Base-by-base conservation (phyloP, 2,797 vertebrate species). In the Hippoglossus hippoglossus region DNA sequence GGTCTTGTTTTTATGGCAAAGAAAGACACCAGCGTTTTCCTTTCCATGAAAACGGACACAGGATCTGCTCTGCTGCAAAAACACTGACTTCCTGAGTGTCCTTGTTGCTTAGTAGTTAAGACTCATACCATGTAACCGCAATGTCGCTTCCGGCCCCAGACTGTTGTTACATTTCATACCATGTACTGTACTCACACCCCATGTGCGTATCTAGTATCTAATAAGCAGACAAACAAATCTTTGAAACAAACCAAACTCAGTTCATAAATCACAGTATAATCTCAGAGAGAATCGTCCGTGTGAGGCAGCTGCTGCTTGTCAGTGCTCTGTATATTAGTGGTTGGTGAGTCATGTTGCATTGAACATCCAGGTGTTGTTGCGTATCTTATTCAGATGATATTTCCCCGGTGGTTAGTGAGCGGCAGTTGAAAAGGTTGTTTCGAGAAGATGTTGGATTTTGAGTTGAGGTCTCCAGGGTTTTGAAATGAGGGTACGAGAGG, bases 371-470 rank as follows among this genome's bases (percentile, higher is more conserved):
- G 4, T 57, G 31, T 39, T 56, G 18, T 18, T 9, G 16, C 41
- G 6, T 44, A 26, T 6, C 18, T 70, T 22, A 13, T 62, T 62
- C 6, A 1, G 34, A 21, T 24, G 25, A 24, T 59, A 55, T 54
- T 71, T 73, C 7, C 39, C 19, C 1, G 18, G 82, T 50, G 69
- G 41, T 77, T 75, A 56, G 39, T 31, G 61, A 62, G 53, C 46
- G 44, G 53, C 64, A 67, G 49, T 61, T 49, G 16, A 55, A 39
- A 49, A 47, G 12, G 2, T 19, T 62, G 3, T 62, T 63, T 36
- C 59, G 34, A 49, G 53, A 21, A 47, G 24, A n/a, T 59, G 36
- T 24, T 51, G 71, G 15, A 49, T 74, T 78, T 68, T 77, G 56
- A 57, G 41, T 52, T n/a, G 19, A 39, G 0, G 5, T 31, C 6